Percentiles rank a stretch among this genome's conserved stretches.
Conservation (phyloP, 1,140 invertebrate genomes). For the Idris sp. region DNA sequence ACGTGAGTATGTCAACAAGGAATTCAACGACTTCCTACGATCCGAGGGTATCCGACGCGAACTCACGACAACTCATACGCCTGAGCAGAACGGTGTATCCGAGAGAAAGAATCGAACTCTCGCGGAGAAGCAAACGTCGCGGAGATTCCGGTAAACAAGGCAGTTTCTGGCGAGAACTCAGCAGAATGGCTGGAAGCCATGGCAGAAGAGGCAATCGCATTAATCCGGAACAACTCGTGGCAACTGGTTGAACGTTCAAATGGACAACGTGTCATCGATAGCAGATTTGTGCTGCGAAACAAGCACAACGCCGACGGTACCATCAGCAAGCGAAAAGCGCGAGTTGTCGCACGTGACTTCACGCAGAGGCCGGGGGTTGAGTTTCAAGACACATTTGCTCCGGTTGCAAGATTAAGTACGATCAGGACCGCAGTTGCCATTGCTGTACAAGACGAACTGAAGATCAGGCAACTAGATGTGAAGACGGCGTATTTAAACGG, state of each 20-base stretch:
- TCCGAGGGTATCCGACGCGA: neutral
- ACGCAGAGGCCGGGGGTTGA: no score
- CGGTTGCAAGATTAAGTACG: no score
- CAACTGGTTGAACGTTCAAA: slow-evolving; percentile 7
- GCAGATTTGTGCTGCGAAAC: slow-evolving; percentile 19
- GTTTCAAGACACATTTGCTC: no score
- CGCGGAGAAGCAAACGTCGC: neutral
- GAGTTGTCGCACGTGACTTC: no score
- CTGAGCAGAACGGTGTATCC: neutral
- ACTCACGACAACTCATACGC: slow-evolving; percentile 1
- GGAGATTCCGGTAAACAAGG: neutral
- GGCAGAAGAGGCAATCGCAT: neutral
- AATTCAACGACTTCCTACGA: neutral
- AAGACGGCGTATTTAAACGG: no score
- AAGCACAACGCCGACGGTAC: slow-evolving; percentile 24
- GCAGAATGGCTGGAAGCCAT: slow-evolving; percentile 8
- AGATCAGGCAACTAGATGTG: no score
- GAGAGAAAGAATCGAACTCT: neutral
- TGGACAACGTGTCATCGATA: slow-evolving; percentile 2
- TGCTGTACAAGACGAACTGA: no score
- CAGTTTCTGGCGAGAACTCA: neutral
- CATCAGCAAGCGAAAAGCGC: slow-evolving; percentile 5
- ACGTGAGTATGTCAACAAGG: neutral
- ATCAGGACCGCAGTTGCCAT: no score
- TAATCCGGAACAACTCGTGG: slow-evolving; percentile 30